Evolutionary conservation across 2,113 vertebrate genomes (phyloP), one percentile per base, ranked within the genome.

Genomic region (Catagonus wagneri): DNA sequence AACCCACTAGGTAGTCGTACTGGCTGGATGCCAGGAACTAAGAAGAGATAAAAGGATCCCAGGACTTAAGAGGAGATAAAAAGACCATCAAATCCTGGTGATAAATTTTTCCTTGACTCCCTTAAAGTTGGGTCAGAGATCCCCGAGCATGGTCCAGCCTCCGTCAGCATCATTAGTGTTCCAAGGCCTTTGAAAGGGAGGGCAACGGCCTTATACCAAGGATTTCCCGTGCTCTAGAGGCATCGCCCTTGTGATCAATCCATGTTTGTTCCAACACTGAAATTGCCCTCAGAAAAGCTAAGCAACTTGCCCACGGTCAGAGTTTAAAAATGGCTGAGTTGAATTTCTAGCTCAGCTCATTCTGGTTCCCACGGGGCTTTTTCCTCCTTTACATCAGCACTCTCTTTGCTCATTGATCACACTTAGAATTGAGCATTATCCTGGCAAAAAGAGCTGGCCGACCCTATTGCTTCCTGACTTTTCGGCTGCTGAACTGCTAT

Each of bases 201-300:
- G 15, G 61, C 1, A 75, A 13, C n/a, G 12, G 69, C n/a, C 20
- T 85, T 52, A 12, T 14, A 15, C 10, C 0, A 4, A 19, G 12
- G 34, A 58, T 3, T 23, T 13, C 19, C 16, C 36, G 52, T 3
- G 15, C 52, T 65, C 36, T 11, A 52, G 25, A 25, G 72, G 2
- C 34, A 16, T 44, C 20, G 7, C 6, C 20, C 56, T 6, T 6
- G 29, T 20, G 65, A 16, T 58, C 10, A 4, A 2, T 22, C 12
- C 3, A 0, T 3, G 27, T 32, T 4, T 29, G 7, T 29, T 13
- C 23, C 1, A 2, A 34, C 44, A 8, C 50, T 1, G 34, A 32
- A 32, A 25, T 22, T 7, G 16, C 69, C 32, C 69, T 83, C n/a
- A 6, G 88, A 25, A 78, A 63, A 29, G 29, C 36, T 19, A n/a